Evolutionary conservation across 2,797 vertebrate species (phyloP).

Genomic region (Holocentrus rufus): DNA sequence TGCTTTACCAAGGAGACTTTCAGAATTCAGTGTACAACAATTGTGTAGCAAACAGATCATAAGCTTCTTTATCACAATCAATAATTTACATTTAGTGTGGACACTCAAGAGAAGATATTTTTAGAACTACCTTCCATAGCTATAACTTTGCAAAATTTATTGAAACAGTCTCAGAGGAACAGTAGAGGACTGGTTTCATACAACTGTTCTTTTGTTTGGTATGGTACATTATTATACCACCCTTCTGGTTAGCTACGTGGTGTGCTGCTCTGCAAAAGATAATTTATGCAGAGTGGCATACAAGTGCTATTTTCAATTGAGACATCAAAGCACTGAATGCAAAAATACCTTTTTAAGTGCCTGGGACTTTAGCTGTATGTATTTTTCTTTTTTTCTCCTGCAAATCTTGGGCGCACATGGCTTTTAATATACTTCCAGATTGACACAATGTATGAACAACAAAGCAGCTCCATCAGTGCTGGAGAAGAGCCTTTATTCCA

Average conservation of each 20-base stretch:
- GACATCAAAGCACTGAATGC: conserved; percentile 49
- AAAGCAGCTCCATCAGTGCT: conserved; percentile 40
- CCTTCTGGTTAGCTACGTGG: conserved; percentile 1
- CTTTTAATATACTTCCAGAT: conserved; percentile 31
- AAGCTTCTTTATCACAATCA: not conserved
- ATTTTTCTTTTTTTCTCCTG: not conserved
- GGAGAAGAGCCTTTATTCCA: conserved; percentile 31
- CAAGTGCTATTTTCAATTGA: conserved; percentile 28
- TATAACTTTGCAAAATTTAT: not conserved
- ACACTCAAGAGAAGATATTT: not conserved
- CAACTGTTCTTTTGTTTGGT: not conserved
- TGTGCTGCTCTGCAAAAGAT: conserved; percentile 2
- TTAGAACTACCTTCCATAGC: not conserved
- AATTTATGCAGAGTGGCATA: conserved; percentile 29
- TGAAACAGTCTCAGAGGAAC: not conserved
- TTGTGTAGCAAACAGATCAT: not conserved
- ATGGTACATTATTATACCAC: not conserved
- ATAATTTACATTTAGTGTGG: not conserved
- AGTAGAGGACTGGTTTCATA: conserved; percentile 8
- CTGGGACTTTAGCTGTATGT: conserved; percentile 8
- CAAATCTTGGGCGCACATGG: conserved; percentile 13
- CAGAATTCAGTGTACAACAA: conserved; percentile 9
- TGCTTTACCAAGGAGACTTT: not conserved
- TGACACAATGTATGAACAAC: conserved; percentile 42
- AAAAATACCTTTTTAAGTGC: conserved; percentile 30